Percentiles rank a stretch among this genome's conserved stretches.
Evolutionary conservation across 2,113 vertebrate genomes (phyloP).

Genomic region (Corydoras maculifer): DNA sequence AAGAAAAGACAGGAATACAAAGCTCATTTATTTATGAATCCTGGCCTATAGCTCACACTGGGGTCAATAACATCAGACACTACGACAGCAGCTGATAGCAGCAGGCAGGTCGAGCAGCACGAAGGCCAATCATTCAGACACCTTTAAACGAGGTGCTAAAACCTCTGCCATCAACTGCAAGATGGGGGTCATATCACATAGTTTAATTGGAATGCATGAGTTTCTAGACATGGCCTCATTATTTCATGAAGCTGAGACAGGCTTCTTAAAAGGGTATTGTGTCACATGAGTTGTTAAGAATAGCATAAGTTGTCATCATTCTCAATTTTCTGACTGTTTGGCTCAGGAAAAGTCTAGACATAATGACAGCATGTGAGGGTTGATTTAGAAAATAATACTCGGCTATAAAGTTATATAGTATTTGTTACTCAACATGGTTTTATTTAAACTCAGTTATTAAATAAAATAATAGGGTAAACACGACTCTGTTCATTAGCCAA

Average conservation of each 20-base stretch:
- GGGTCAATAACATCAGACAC: slow-evolving; percentile 34
- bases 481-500: no score
- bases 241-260: slow-evolving; percentile 25
- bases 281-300: slow-evolving; percentile 12
- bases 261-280: slow-evolving; percentile 8
- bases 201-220: slow-evolving; percentile 34
- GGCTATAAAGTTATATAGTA: no score
- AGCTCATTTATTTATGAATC: slow-evolving; percentile 40
- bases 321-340: background rate
- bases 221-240: slow-evolving; percentile 27
- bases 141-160: slow-evolving; percentile 18
- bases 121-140: slow-evolving; percentile 24
- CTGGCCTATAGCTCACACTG: slow-evolving; percentile 23
- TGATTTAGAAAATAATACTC: no score
- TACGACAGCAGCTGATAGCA: slow-evolving; percentile 12
- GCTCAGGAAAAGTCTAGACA: background rate
- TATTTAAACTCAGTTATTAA: no score
- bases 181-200: slow-evolving; percentile 23
- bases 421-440: no score
- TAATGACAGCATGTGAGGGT: background rate
- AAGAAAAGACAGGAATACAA: slow-evolving; percentile 18
- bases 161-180: slow-evolving; percentile 16
- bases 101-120: slow-evolving; percentile 8
- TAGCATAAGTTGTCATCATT: slow-evolving; percentile 13
- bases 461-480: no score